Evolutionary conservation across 2,888 invertebrate species (phyloP), one percentile per base, ranked within the genome.

Genomic region (Dichetophora obliterata): DNA sequence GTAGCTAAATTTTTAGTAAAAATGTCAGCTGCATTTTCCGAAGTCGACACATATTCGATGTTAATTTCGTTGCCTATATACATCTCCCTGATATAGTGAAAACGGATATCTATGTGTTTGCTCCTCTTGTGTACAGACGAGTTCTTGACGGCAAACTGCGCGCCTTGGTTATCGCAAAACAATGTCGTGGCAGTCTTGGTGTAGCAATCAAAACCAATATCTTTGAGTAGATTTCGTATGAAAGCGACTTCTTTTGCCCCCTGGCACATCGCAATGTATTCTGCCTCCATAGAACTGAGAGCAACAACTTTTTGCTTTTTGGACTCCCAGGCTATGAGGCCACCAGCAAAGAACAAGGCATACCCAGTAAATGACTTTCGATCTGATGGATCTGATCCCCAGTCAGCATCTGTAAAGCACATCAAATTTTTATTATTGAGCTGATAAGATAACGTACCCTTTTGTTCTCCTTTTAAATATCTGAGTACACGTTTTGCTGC

Each of bases 311-410:
- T 31, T 48, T 75, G 70, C 61, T 75, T 71, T 74, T 74, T 76
- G 34, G 69, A 69, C 37, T 74, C 69, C 74, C 69, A 61, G 16
- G 74, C 74, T 37, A 65, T 75, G 14, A 19, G 70, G 34, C 37
- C 37, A 24, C 65, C 77, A 48, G n/a, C 59, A 27, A 75, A 70
- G 50, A 75, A 65, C n/a, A 77, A 14, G n/a, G 37, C 70, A 9
- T 57, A 72, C 19, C 63, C 77, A n/a, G 54, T 65, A 11, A 77
- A 78, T 0, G 78, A 80, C 31, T 73, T 80, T 54, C 24, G 79
- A n/a, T n/a, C n/a, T n/a, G n/a, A n/a, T n/a, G n/a, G n/a, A n/a
- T n/a, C n/a, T n/a, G n/a, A n/a, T 75, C 57, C 1, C 43, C 50
- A n/a, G n/a, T n/a, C 3, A 50, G n/a, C n/a, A 50, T 50, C 50